phyloP scores from a whole-genome alignment of 2,888 invertebrate genomes.

The Syritta pipiens region DNA sequence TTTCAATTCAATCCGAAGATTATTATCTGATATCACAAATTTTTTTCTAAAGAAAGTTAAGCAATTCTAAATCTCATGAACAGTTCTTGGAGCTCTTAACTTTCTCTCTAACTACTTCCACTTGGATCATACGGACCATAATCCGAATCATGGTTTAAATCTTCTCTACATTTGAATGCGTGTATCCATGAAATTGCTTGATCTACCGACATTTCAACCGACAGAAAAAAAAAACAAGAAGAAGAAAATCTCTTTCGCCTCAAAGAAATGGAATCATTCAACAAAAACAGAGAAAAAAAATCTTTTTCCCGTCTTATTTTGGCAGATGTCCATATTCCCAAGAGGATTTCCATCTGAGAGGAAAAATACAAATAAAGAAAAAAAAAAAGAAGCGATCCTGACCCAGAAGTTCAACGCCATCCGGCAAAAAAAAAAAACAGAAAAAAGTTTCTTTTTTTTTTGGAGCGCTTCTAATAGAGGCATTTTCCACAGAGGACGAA shows the following conservation, averaged over 20 bases:
- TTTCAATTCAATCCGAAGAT: too few species aligned
- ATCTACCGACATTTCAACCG: constrained; percentile 28
- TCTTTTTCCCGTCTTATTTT: constrained; percentile 27
- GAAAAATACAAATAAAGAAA: too few species aligned
- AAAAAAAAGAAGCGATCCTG: too few species aligned
- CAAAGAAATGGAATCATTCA: constrained; percentile 7
- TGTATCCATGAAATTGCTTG: constrained; percentile 60
- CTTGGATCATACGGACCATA: constrained; percentile 12
- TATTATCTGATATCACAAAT: too few species aligned
- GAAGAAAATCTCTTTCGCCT: not conserved
- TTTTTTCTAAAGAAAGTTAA: too few species aligned
- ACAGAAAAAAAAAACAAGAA: constrained; percentile 3
- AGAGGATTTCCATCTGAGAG: constrained; percentile 34
- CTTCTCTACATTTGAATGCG: constrained; percentile 36
- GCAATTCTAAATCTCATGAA: too few species aligned
- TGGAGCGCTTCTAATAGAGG: not conserved
- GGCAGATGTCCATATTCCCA: constrained; percentile 64
- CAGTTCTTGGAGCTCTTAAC: too few species aligned
- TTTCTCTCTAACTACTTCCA: not conserved
- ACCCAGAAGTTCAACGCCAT: constrained; percentile 29
- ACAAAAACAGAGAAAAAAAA: constrained; percentile 2
- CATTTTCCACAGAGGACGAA: not conserved
- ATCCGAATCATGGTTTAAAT: constrained; percentile 42
- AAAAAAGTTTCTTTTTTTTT: too few species aligned
- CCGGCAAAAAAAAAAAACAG: constrained; percentile 11